Conservation (phyloP, 2,797 vertebrate species). For the Mus minutoides region DNA sequence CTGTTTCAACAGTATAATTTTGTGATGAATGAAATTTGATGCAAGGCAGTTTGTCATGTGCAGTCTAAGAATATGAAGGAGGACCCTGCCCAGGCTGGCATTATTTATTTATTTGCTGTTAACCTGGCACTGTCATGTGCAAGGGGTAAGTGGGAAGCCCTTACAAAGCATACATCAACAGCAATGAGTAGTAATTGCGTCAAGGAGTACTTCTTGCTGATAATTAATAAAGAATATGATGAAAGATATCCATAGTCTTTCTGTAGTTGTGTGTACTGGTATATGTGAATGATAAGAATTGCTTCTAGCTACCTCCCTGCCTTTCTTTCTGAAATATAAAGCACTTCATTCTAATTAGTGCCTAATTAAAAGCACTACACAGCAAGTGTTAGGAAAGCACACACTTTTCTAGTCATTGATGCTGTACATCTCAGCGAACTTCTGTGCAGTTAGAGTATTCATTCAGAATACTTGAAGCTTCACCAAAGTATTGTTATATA, state of each 20-base stretch:
- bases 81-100: background rate
- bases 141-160: background rate
- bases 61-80: background rate
- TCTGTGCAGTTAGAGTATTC: background rate
- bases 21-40: conserved; percentile 3
- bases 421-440: background rate
- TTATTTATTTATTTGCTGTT: background rate
- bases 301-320: background rate
- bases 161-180: conserved; percentile 3
- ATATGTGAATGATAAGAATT: background rate
- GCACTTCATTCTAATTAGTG: background rate
- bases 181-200: background rate
- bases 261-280: background rate
- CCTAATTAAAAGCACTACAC: background rate
- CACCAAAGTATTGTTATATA: background rate
- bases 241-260: background rate
- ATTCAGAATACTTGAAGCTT: background rate
- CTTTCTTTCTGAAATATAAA: background rate
- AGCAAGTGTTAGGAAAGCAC: background rate
- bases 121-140: background rate
- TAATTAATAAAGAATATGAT: conserved; percentile 12
- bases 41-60: background rate
- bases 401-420: background rate
- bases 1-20: background rate
- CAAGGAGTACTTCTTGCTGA: conserved; percentile 25